These are phyloP conservation scores for Andrena chrysosceles DNA, from an alignment of 2,888 invertebrate genomes.

Conservation along the genomic window DNA sequence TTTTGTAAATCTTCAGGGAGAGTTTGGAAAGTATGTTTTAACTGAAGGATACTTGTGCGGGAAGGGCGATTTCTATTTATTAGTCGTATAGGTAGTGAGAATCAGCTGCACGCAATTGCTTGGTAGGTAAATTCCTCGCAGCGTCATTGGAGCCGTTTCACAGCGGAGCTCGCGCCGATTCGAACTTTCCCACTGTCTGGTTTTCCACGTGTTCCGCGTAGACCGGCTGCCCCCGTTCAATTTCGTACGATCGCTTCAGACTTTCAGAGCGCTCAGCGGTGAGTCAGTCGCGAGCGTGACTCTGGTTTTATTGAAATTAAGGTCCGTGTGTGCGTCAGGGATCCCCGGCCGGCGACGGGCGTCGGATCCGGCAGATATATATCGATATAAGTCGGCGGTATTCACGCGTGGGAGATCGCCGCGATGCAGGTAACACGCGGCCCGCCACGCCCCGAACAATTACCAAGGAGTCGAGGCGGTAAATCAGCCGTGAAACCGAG, in stretches of 20 bases:
- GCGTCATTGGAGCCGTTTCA: too few species aligned
- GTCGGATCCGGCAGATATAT: constrained; percentile 49
- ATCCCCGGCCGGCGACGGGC: constrained; percentile 20
- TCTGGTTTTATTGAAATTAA: constrained; percentile 44
- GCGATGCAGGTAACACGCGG: constrained; percentile 69
- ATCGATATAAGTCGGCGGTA: constrained; percentile 62
- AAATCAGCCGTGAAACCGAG: constrained; percentile 73
- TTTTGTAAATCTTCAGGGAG: background rate
- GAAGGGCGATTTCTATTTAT: too few species aligned
- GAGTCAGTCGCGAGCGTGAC: constrained; percentile 43
- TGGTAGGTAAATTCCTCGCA: too few species aligned
- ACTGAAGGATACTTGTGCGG: too few species aligned
- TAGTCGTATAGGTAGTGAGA: too few species aligned
- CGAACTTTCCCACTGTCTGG: too few species aligned
- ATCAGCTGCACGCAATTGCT: too few species aligned
- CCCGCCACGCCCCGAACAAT: constrained; percentile 81
- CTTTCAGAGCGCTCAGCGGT: constrained; percentile 14
- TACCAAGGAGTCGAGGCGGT: constrained; percentile 74
- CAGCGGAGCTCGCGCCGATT: too few species aligned
- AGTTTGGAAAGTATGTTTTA: too few species aligned
- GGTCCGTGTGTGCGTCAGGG: constrained; percentile 4
- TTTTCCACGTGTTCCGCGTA: too few species aligned
- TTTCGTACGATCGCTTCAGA: too few species aligned
- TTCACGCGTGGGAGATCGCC: constrained; percentile 80
- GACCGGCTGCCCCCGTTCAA: too few species aligned